Conservation (phyloP, 2,888 invertebrate genomes). For the Argyresthia goedartella region DNA sequence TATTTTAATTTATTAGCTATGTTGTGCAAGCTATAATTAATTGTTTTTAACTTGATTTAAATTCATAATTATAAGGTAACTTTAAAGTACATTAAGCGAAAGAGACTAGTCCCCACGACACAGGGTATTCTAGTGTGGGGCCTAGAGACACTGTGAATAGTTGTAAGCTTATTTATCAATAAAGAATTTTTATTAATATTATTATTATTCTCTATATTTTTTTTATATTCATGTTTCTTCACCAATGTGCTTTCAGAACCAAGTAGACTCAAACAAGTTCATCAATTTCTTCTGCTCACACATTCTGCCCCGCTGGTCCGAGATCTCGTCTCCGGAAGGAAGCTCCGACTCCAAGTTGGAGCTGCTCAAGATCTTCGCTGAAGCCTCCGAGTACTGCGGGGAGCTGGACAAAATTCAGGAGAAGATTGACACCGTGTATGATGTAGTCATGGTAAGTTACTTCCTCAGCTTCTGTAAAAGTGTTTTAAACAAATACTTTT, state of each 20-base stretch:
- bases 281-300: conserved; percentile 87
- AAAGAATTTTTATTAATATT: too few species aligned
- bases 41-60: too few species aligned
- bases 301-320: conserved; percentile 81
- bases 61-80: too few species aligned
- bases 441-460: conserved; percentile 79
- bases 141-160: too few species aligned
- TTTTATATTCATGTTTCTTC: background rate
- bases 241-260: conserved; percentile 71
- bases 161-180: too few species aligned
- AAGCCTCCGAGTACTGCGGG: conserved; percentile 84
- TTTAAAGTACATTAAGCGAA: too few species aligned
- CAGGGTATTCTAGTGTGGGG: too few species aligned
- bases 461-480: too few species aligned
- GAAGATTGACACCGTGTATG: conserved; percentile 82
- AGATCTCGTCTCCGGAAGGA: conserved; percentile 72
- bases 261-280: conserved; percentile 88
- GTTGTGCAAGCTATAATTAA: too few species aligned
- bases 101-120: too few species aligned
- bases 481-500: too few species aligned
- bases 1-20: too few species aligned
- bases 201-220: background rate
- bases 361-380: conserved; percentile 88
- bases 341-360: conserved; percentile 79
- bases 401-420: conserved; percentile 80